phyloP scores from a whole-genome alignment of 2,888 invertebrate genomes.

The Oligia latruncula region DNA sequence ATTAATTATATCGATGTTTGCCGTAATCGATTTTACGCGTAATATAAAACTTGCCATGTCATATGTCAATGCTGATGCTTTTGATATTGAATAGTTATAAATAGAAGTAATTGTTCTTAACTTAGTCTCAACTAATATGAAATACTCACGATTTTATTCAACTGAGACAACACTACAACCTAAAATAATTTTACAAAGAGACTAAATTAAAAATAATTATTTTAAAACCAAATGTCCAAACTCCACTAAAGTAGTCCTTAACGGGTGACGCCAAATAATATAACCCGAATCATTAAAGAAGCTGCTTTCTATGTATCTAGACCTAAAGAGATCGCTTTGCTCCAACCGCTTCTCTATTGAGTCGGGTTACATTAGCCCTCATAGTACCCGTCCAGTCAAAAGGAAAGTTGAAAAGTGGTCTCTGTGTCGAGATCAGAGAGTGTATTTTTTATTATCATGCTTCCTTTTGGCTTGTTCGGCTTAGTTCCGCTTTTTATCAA shows the following conservation, averaged over 20 bases:
- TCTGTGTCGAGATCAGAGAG: constrained; percentile 52
- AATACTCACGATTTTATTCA: constrained; percentile 39
- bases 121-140: constrained; percentile 31
- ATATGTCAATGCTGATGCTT: constrained; percentile 61
- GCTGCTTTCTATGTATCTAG: constrained; percentile 79
- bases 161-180: not conserved
- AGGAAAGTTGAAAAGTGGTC: constrained; percentile 65
- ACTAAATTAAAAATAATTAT: constrained; percentile 51
- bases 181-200: constrained; percentile 14
- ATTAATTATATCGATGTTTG: constrained; percentile 63
- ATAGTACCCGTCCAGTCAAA: constrained; percentile 80
- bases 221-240: constrained; percentile 54
- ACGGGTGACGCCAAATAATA: constrained; percentile 65
- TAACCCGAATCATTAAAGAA: constrained; percentile 73
- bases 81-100: constrained; percentile 49
- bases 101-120: constrained; percentile 47
- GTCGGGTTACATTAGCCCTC: constrained; percentile 73
- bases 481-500: constrained; percentile 48
- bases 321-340: constrained; percentile 72
- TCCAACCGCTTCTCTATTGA: constrained; percentile 71
- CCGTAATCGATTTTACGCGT: constrained; percentile 52
- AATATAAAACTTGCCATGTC: constrained; percentile 64
- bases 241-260: constrained; percentile 57
- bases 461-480: constrained; percentile 71
- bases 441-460: constrained; percentile 57